Conservation (phyloP, 1,140 invertebrate species). For the Neodiprion lecontei region DNA sequence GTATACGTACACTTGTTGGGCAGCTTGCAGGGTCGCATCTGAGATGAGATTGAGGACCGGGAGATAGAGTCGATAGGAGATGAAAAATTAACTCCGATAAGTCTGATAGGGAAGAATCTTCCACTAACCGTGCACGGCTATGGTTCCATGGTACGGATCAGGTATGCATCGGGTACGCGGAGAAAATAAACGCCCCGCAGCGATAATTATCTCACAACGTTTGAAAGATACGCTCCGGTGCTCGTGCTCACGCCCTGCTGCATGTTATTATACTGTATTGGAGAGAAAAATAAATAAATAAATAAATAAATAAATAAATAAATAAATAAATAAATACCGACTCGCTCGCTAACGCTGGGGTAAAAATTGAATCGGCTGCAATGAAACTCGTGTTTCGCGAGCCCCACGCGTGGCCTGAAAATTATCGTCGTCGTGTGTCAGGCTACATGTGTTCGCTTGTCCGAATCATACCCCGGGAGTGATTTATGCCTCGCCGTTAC, state of each 20-base stretch:
- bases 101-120: too few relatives aligned
- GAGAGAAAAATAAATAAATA: too few relatives aligned
- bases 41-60: background rate
- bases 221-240: background rate
- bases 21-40: background rate
- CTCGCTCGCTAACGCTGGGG: background rate
- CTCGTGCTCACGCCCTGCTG: background rate
- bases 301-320: background rate
- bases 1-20: background rate
- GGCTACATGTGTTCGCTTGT: background rate
- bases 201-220: background rate
- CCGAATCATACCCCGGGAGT: background rate
- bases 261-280: too few relatives aligned
- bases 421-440: background rate
- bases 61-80: too few relatives aligned
- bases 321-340: background rate
- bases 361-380: background rate
- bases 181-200: background rate
- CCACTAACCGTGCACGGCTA: background rate
- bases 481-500: background rate
- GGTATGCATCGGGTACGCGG: background rate
- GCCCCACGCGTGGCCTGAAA: background rate
- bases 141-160: background rate
- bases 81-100: too few relatives aligned
- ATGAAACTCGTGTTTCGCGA: background rate